These are phyloP conservation scores for Episyrphus balteatus DNA, from an alignment of 1,140 invertebrate species.

Conservation along the genomic window DNA sequence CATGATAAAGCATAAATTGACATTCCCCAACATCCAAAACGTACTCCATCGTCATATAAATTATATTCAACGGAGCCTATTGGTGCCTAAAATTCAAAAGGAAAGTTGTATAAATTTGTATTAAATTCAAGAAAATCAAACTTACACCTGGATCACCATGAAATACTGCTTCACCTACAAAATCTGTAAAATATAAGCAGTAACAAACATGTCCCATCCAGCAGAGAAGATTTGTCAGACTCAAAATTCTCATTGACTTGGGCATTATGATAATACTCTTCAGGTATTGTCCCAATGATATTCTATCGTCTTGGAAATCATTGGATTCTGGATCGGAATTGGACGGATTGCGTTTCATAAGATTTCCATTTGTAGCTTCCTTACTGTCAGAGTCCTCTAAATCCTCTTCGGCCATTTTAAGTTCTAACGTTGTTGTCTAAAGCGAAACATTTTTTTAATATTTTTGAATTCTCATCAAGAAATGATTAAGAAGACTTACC, in stretches of 20 bases:
- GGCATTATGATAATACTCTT: slow-evolving; percentile 69
- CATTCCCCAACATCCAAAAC: slow-evolving; percentile 78
- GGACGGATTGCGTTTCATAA: background rate
- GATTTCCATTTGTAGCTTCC: slow-evolving; percentile 1
- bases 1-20: slow-evolving; percentile 74
- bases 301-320: slow-evolving; percentile 20
- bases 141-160: slow-evolving; percentile 55
- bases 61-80: slow-evolving; percentile 10
- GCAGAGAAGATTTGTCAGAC: slow-evolving; percentile 70
- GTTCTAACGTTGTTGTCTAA: slow-evolving; percentile 17
- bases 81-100: slow-evolving; percentile 9
- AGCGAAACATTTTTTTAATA: background rate
- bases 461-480: background rate
- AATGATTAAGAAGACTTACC: background rate
- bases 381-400: slow-evolving; percentile 8
- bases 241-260: slow-evolving; percentile 58
- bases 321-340: slow-evolving; percentile 8
- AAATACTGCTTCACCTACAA: slow-evolving; percentile 73
- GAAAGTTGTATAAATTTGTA: background rate
- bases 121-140: background rate
- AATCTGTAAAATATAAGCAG: slow-evolving; percentile 79
- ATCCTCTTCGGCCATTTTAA: slow-evolving; percentile 11
- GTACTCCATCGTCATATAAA: slow-evolving; percentile 63
- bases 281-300: slow-evolving; percentile 50
- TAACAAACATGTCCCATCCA: slow-evolving; percentile 85